Conservation (phyloP, 2,797 vertebrate genomes). For the Arrhamphus sclerolepis region DNA sequence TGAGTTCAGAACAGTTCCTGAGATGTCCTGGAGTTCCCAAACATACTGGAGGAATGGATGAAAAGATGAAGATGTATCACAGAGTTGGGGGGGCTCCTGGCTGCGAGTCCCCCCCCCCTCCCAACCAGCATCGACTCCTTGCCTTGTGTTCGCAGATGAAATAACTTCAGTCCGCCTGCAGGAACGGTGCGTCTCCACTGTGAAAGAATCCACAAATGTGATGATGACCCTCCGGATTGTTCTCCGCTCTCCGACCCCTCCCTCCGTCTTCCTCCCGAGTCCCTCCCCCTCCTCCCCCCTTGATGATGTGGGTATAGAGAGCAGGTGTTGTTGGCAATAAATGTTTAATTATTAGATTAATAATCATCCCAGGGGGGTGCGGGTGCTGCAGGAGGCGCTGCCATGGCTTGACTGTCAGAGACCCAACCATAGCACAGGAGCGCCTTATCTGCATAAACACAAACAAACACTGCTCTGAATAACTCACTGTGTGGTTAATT, state of each 20-base stretch:
- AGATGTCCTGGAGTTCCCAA: constrained; percentile 15
- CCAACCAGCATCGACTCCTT: constrained; percentile 39
- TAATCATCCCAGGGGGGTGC: constrained; percentile 84
- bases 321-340: constrained; percentile 92
- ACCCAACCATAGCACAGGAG: too few relatives aligned
- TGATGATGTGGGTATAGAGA: constrained; percentile 77
- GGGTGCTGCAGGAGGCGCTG: constrained; percentile 26
- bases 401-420: constrained; percentile 64
- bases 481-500: too few relatives aligned
- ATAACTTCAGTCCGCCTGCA: constrained; percentile 84
- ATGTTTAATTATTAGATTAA: constrained; percentile 95
- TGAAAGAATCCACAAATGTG: constrained; percentile 84
- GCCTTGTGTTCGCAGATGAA: constrained; percentile 82
- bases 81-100: too few relatives aligned
- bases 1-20: constrained; percentile 1
- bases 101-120: constrained; percentile 16
- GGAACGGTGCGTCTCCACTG: constrained; percentile 71
- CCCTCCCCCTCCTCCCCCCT: constrained; percentile 43
- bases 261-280: constrained; percentile 67
- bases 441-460: too few relatives aligned
- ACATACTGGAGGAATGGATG: not conserved
- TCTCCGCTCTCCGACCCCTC: constrained; percentile 77
- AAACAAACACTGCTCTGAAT: too few relatives aligned
- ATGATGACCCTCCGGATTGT: constrained; percentile 81
- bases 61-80: not conserved